phyloP scores from a whole-genome alignment of 2,113 vertebrate genomes.

The Colossoma macropomum region DNA sequence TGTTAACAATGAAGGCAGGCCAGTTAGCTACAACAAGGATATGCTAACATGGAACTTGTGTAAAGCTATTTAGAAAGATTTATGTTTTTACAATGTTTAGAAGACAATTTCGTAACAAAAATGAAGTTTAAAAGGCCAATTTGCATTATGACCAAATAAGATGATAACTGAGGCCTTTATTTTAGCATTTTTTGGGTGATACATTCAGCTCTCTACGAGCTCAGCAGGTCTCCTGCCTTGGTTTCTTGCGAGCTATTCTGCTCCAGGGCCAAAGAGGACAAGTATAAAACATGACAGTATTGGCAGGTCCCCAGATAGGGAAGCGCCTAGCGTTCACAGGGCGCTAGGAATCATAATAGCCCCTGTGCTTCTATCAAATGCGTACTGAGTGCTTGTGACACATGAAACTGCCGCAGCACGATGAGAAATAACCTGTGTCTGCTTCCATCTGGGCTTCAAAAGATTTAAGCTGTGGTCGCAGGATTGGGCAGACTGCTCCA shows the following conservation, averaged over 20 bases:
- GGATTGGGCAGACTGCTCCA: conserved; percentile 10
- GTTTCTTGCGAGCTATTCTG: background rate
- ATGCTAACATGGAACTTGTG: no score
- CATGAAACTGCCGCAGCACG: conserved; percentile 78
- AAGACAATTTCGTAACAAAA: no score
- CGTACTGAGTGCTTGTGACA: conserved; percentile 85
- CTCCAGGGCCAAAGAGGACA: conserved; percentile 58
- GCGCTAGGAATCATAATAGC: conserved; percentile 78
- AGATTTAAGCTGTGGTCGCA: conserved; percentile 78
- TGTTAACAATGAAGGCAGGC: no score
- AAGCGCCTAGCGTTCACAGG: conserved; percentile 65
- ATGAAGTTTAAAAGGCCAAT: no score
- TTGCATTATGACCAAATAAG: no score
- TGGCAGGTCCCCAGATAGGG: conserved; percentile 73
- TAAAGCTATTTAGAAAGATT: no score
- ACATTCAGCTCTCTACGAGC: background rate
- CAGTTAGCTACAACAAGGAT: no score
- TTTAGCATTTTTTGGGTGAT: background rate
- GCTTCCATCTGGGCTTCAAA: conserved; percentile 74
- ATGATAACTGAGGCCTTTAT: no score
- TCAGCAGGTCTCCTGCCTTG: background rate
- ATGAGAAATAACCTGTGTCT: conserved; percentile 88
- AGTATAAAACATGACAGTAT: conserved; percentile 78
- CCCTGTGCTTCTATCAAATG: conserved; percentile 78
- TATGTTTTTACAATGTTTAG: no score